A percentile compares a stretch with the other conserved stretches of the same genome.
Conservation (phyloP, 2,888 invertebrate species). For the Ichneumoninae sp. region DNA sequence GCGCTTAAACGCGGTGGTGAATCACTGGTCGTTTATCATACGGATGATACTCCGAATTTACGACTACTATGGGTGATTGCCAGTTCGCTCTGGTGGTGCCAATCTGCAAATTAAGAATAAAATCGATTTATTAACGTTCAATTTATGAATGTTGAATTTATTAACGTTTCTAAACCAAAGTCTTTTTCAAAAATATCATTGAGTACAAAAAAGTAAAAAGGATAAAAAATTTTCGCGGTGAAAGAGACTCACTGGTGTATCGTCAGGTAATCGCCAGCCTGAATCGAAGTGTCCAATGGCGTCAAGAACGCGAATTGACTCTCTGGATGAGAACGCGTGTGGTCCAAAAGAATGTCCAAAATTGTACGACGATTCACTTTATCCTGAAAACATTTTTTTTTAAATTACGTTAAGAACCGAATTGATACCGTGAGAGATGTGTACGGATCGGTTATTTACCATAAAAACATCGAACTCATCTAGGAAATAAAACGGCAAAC, state of each 20-base stretch:
- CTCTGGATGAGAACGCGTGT: constrained; percentile 88
- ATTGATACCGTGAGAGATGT: background rate
- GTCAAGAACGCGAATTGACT: constrained; percentile 96
- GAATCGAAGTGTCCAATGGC: constrained; percentile 90
- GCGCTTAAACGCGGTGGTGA: constrained; percentile 5
- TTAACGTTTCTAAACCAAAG: background rate
- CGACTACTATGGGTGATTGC: constrained; percentile 32
- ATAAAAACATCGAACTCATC: constrained; percentile 99
- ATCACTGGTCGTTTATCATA: constrained; percentile 20
- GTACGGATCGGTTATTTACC: constrained; percentile 85
- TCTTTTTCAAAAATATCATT: background rate
- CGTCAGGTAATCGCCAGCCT: constrained; percentile 85
- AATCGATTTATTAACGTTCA: constrained; percentile 14
- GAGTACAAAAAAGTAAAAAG: background rate
- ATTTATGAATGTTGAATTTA: background rate
- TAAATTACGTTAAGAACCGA: background rate
- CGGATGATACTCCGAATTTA: background rate
- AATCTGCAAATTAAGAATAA: constrained; percentile 71
- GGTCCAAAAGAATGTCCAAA: constrained; percentile 91
- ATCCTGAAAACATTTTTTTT: constrained; percentile 86
- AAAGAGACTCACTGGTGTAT: constrained; percentile 86
- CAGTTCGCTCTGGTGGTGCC: constrained; percentile 75
- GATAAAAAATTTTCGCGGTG: background rate
- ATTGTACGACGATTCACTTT: constrained; percentile 92
- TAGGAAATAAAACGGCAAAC: constrained; percentile 96